Evolutionary conservation across 2,113 vertebrate species (phyloP), one percentile per base, ranked within the genome.

Genomic region (Nycticebus coucang): DNA sequence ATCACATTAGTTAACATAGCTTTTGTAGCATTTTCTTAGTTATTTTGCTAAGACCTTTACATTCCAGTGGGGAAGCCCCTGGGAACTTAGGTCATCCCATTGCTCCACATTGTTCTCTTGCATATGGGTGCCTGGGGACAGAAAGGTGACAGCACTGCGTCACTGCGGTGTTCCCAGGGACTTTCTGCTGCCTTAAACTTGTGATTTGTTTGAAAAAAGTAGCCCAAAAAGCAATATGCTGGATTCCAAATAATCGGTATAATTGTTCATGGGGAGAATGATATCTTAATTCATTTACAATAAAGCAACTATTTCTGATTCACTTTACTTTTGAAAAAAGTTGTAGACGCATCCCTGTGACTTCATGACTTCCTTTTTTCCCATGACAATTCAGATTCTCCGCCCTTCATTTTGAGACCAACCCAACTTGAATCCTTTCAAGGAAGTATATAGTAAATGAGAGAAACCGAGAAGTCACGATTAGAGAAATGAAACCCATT

Each of bases 401-500:
- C 33, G 74, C 83, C 82, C 69, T 33, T 95, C 53, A 22, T 10
- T 91, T 89, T 91, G 50, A 79, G 69, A 83, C 60, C 57, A 91
- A 75, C 91, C 71, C 75, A 81, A 78, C 19, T 66, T 55, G 75
- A 95, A 92, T 93, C 57, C 55, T 30, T 94, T 95, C 87, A 86
- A 86, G 95, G 96, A 97, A 96, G 88, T 92, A 35, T 59, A 86
- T 71, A 95, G 90, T 86, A 95, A 95, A 89, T 89, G 93, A 92
- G 85, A 96, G 69, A 87, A 89, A 86, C 50, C 28, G n/a, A 93
- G 79, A 66, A 22, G 37, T 95, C 62, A 87, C 45, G 64, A 82
- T 93, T 78, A 86, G 91, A 93, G 97, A 97, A 97, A 89, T 96
- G 93, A 97, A 97, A 97, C 79, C 41, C 19, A 60, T 79, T 96